Conservation (phyloP, 64 coral and sea anemone genomes). For the Montipora capricornis region DNA sequence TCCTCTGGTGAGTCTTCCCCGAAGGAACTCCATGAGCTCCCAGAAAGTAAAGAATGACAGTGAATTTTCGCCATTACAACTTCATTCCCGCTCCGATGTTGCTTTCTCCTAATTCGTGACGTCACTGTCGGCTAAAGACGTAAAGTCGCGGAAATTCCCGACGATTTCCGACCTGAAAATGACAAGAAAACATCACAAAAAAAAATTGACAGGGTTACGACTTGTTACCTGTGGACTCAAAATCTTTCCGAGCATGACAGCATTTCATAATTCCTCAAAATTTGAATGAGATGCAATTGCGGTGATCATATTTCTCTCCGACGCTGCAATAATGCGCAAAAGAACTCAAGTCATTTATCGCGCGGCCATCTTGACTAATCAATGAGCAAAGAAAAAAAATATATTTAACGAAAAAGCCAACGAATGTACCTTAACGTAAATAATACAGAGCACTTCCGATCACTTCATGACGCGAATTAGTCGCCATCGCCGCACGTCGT, state of each 20-base stretch:
- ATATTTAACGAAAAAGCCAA: neutral
- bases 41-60: slow-evolving; percentile 99
- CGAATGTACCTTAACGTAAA: slow-evolving; percentile 34
- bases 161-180: slow-evolving; percentile 67
- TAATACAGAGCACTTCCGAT: slow-evolving; percentile 20
- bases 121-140: slow-evolving; percentile 90
- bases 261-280: neutral
- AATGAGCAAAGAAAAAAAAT: neutral
- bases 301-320: neutral
- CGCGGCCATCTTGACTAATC: slow-evolving; percentile 20
- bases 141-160: slow-evolving; percentile 63
- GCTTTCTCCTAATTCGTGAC: slow-evolving; percentile 90
- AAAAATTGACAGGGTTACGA: neutral
- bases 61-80: slow-evolving; percentile 99
- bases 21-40: slow-evolving; percentile 97
- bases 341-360: neutral
- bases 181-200: slow-evolving; percentile 31
- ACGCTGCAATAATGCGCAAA: neutral
- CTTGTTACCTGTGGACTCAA: neutral
- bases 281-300: neutral
- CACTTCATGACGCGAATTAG: slow-evolving; percentile 34
- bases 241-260: neutral
- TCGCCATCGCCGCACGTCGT: neutral
- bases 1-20: slow-evolving; percentile 75
- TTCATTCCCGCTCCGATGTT: slow-evolving; percentile 98